Base-by-base conservation (phyloP, 2,888 invertebrate genomes). In the Desoria tigrina region DNA sequence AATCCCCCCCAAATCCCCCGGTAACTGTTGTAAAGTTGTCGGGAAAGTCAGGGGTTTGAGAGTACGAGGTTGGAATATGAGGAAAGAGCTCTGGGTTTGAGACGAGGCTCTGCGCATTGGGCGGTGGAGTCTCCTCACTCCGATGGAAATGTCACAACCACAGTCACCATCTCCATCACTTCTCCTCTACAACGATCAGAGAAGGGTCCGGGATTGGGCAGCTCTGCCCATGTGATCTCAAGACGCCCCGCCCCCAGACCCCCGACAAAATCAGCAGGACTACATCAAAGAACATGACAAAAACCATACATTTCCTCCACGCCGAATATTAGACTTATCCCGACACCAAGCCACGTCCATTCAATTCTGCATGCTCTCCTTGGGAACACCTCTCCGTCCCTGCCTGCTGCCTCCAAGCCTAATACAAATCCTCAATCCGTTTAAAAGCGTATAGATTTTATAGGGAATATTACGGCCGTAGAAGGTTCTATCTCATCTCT, bases 21-120 rank as follows among this genome's bases (percentile, higher is more conserved):
- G n/a, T n/a, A n/a, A n/a, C n/a, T n/a, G n/a, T n/a, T n/a, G 16
- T 9, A 16, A 45, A 18, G 16, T 45, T 45, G 45, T 45, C 45
- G 9, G 21, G 9, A 51, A 27, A 37, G 69, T 67, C 73, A 76
- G 76, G 76, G 76, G 74, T 74, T 76, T 74, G 76, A 76, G 76
- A 76, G 76, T 71, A 74, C 66, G 49, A 50, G 58, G 42, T 23
- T 57, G 51, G 32, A 45, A 42, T 50, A 67, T 65, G 55, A 61
- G 63, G 24, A 58, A 42, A 45, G 66, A 63, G 55, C 74, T 71
- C 72, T 74, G 76, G 73, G 76, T 74, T 76, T 74, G 76, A 74
- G 76, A 69, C 2, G 14, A 7, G 2, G n/a, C 7, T 27, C 18
- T 51, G 51, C 51, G 51, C 51, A 51, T 21, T 24, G 18, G 21